These are phyloP conservation scores for Scartelaos histophorus DNA, from an alignment of 2,113 vertebrate species.

Conservation along the genomic window DNA sequence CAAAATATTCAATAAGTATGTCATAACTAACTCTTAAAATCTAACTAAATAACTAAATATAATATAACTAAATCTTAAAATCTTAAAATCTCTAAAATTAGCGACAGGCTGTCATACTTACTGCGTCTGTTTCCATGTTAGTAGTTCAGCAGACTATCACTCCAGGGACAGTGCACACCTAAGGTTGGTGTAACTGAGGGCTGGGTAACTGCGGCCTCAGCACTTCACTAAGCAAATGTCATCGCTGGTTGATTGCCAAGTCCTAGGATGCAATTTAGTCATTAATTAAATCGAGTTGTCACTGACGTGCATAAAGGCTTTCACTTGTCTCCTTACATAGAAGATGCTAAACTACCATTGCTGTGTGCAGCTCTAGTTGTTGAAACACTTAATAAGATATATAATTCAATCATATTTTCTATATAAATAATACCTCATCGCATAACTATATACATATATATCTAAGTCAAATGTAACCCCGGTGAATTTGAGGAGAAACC, in stretches of 20 bases:
- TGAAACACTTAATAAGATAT: not conserved
- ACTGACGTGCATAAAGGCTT: not conserved
- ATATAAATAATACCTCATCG: not conserved
- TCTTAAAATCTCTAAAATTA: too few relatives aligned
- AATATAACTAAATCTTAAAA: too few relatives aligned
- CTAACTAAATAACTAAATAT: too few relatives aligned
- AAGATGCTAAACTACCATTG: too few relatives aligned
- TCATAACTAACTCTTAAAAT: not conserved
- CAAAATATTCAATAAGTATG: not conserved
- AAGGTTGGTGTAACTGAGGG: conserved; percentile 15
- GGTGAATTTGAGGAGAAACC: not conserved
- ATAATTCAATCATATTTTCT: not conserved
- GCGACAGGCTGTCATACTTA: conserved; percentile 59
- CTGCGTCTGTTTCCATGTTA: conserved; percentile 85
- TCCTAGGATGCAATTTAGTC: conserved; percentile 27
- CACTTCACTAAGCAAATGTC: conserved; percentile 54
- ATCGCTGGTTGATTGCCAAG: conserved; percentile 32
- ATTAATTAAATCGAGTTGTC: conserved; percentile 41
- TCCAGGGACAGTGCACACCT: conserved; percentile 36
- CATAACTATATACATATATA: not conserved
- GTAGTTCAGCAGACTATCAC: conserved; percentile 36
- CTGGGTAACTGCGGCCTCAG: conserved; percentile 19
- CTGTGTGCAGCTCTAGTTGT: not conserved
- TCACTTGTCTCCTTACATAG: not conserved
- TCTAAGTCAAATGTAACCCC: not conserved